Evolutionary conservation across 2,113 vertebrate species (phyloP).

Genomic region (Gila orcuttii): DNA sequence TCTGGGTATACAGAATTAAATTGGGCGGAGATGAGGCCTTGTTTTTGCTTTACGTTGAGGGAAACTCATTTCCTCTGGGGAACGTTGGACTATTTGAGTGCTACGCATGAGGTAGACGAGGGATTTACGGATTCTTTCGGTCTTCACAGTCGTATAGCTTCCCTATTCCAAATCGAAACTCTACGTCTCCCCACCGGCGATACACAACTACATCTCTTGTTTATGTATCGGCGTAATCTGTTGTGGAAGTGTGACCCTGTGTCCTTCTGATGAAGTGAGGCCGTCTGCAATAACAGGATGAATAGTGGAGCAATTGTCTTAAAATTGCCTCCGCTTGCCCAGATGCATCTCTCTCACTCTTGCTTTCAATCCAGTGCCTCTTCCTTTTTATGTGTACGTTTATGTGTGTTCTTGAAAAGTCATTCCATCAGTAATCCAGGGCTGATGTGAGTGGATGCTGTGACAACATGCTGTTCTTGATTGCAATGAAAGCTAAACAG

Average conservation of each 20-base stretch:
- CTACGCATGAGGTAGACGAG: not conserved
- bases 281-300: slow-evolving; percentile 29
- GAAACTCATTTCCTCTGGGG: slow-evolving; percentile 31
- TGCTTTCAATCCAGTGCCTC: not conserved
- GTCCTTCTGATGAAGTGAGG: slow-evolving; percentile 30
- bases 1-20: slow-evolving; percentile 34
- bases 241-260: slow-evolving; percentile 33
- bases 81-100: slow-evolving; percentile 22
- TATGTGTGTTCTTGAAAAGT: slow-evolving; percentile 21
- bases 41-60: slow-evolving; percentile 9
- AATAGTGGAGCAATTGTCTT: slow-evolving; percentile 48
- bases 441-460: slow-evolving; percentile 19
- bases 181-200: not conserved
- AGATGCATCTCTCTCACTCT: slow-evolving; percentile 24
- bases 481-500: not conserved
- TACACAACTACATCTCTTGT: slow-evolving; percentile 22
- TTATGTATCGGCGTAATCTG: slow-evolving; percentile 27
- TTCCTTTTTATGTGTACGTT: not conserved
- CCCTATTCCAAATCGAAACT: not conserved
- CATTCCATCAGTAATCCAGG: slow-evolving; percentile 14
- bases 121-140: slow-evolving; percentile 25
- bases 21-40: slow-evolving; percentile 27
- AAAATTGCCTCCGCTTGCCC: slow-evolving; percentile 20
- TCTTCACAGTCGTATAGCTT: not conserved
- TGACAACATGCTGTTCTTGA: not conserved